Percentiles rank a stretch among this genome's conserved stretches.
Evolutionary conservation across 2,888 invertebrate species (phyloP).

Genomic region (Oscheius myriophilus): DNA sequence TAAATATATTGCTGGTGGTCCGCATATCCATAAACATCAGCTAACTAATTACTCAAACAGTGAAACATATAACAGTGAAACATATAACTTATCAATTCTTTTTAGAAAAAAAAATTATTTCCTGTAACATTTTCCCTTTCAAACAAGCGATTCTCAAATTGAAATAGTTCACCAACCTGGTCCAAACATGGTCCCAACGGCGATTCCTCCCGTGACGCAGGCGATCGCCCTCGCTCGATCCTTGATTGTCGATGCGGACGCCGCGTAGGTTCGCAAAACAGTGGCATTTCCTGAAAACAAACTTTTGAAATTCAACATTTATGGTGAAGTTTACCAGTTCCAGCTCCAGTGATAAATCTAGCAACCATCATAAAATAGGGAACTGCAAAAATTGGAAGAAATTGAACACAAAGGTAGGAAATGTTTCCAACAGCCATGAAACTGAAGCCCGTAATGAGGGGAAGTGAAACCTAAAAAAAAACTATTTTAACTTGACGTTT

Average conservation of each 20-base stretch:
- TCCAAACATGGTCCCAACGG: slow-evolving; percentile 54
- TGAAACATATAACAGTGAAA: no score
- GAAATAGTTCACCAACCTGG: slow-evolving; percentile 31
- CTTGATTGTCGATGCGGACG: slow-evolving; percentile 47
- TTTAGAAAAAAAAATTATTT: no score
- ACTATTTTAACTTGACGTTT: not conserved
- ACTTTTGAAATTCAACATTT: not conserved
- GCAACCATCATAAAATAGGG: slow-evolving; percentile 29
- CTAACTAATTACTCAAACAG: no score
- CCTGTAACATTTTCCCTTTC: no score
- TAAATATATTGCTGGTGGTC: no score
- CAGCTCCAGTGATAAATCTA: slow-evolving; percentile 46
- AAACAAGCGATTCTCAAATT: not conserved
- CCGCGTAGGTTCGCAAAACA: slow-evolving; percentile 50
- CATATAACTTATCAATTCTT: no score
- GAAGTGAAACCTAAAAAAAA: slow-evolving; percentile 31
- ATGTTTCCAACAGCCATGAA: slow-evolving; percentile 51
- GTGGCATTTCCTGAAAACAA: slow-evolving; percentile 45
- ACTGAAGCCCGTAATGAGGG: slow-evolving; percentile 43
- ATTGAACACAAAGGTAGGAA: slow-evolving; percentile 43
- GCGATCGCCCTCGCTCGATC: slow-evolving; percentile 53
- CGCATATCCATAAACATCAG: no score
- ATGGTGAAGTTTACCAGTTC: slow-evolving; percentile 34
- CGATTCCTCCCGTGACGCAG: slow-evolving; percentile 53
- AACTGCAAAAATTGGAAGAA: slow-evolving; percentile 13